Base-by-base conservation (phyloP, 2,113 vertebrate species). In the Apteryx owenii region DNA sequence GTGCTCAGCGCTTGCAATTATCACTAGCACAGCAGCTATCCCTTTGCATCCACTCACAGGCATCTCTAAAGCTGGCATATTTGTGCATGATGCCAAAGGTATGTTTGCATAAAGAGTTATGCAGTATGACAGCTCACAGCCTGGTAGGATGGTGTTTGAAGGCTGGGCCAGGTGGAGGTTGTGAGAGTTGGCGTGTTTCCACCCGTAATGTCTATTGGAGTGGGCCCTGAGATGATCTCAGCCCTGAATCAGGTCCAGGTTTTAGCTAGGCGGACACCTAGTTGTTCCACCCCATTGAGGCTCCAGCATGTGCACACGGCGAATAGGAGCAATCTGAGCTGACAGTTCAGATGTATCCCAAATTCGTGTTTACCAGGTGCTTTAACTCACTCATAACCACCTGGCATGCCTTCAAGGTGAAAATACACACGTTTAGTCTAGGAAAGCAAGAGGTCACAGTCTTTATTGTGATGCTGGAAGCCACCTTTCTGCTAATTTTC, bases 81-180 rank as follows among this genome's bases (percentile, higher is more conserved):
- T 85, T 93, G 33, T 73, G 61, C 0, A 2, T 73, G 66, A 23
- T 91, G 85, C 71, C 89, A 85, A 85, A 75, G 44, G 70, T n/a
- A 58, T 80, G 91, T 95, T 95, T 94, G 75, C 58, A 31, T 28
- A 88, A 88, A 36, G 68, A 83, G 78, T 36, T 91, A 70, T 73
- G 64, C 77, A 53, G 91, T 93, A 46, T 93, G 89, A 95, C 95
- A 93, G 85, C 85, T 96, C 40, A 10, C 64, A 5, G 11, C 79
- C 79, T 90, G 60, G 70, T 42, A 62, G 81, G 50, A 91, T 1
- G 5, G 33, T 9, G 53, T 77, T 95, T 0, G 40, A 83, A 96
- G 88, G 58, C 79, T 73, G 50, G 48, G 71, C 81, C 88, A 93
- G 90, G 90, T 96, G 88, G 75, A 96, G 85, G 88, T 94, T 85